A percentile compares a stretch with the other conserved stretches of the same genome.
These are phyloP conservation scores for Typhlichthys subterraneus DNA, from an alignment of 2,797 vertebrate species.

Conservation along the genomic window DNA sequence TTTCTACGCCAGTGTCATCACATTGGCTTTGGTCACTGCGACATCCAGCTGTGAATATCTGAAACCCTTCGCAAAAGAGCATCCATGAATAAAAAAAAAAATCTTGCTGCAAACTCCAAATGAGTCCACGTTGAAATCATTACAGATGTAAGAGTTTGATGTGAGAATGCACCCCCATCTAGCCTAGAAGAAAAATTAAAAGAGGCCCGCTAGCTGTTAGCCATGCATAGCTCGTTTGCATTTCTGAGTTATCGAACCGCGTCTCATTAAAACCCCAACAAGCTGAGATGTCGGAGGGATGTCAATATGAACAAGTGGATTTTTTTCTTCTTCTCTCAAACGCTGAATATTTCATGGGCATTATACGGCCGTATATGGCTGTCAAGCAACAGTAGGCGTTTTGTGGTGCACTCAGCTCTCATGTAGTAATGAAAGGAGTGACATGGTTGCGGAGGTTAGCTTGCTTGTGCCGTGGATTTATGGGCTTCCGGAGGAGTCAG, in stretches of 20 bases:
- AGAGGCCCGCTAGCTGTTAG: slow-evolving; percentile 59
- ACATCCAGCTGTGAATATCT: slow-evolving; percentile 38
- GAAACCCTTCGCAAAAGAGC: slow-evolving; percentile 21
- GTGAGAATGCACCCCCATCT: slow-evolving; percentile 29
- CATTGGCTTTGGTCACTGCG: slow-evolving; percentile 26
- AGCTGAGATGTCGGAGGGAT: slow-evolving; percentile 56
- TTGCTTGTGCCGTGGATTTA: slow-evolving; percentile 61
- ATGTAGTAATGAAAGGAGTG: slow-evolving; percentile 64
- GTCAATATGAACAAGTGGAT: slow-evolving; percentile 62
- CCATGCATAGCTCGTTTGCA: slow-evolving; percentile 66
- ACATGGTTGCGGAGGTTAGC: slow-evolving; percentile 58
- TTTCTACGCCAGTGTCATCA: slow-evolving; percentile 21
- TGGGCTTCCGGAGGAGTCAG: slow-evolving; percentile 56
- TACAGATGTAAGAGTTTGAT: slow-evolving; percentile 62
- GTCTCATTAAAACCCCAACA: slow-evolving; percentile 70
- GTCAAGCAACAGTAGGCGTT: slow-evolving; percentile 15
- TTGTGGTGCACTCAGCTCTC: slow-evolving; percentile 39
- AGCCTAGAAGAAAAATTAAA: slow-evolving; percentile 42
- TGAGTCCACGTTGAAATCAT: slow-evolving; percentile 35
- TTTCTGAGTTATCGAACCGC: slow-evolving; percentile 71
- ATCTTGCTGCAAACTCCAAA: slow-evolving; percentile 37
- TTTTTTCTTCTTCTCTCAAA: slow-evolving; percentile 23
- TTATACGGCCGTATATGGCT: slow-evolving; percentile 51
- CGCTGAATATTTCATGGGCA: slow-evolving; percentile 48
- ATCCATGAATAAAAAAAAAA: slow-evolving; percentile 40